A percentile compares a stretch with the other conserved stretches of the same genome.
Conservation (phyloP, 1,140 invertebrate genomes). For the Plodia interpunctella region DNA sequence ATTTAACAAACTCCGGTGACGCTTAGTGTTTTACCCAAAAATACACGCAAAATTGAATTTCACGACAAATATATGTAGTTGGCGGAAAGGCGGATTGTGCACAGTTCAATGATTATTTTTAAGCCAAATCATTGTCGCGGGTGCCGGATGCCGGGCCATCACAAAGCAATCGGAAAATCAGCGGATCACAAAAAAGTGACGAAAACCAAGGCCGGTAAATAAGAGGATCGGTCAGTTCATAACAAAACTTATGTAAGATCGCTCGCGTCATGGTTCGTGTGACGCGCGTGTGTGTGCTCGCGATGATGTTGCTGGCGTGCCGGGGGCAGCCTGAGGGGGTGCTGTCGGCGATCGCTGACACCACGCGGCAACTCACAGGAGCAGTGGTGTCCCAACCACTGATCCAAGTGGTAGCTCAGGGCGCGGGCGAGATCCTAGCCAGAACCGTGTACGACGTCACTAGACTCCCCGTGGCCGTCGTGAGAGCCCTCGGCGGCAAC, state of each 20-base stretch:
- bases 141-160: slow-evolving; percentile 4
- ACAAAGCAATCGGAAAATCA: slow-evolving; percentile 5
- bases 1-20: not conserved
- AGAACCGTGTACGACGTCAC: slow-evolving; percentile 14
- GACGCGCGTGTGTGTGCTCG: not conserved
- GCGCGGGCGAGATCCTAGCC: slow-evolving; percentile 19
- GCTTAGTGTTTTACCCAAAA: not conserved
- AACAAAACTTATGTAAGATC: slow-evolving; percentile 7
- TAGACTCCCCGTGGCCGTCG: slow-evolving; percentile 17
- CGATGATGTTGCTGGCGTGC: not conserved
- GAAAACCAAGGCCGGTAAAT: slow-evolving; percentile 14
- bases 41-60: not conserved
- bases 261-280: slow-evolving; percentile 12
- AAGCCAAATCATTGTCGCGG: not conserved
- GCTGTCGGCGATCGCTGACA: slow-evolving; percentile 13
- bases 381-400: slow-evolving; percentile 19
- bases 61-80: not conserved
- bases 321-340: slow-evolving; percentile 18
- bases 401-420: slow-evolving; percentile 11
- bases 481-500: slow-evolving; percentile 12
- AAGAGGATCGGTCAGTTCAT: slow-evolving; percentile 11
- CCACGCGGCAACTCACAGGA: slow-evolving; percentile 15
- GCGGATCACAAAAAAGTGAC: not conserved
- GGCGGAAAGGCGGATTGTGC: not conserved
- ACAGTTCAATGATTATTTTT: not conserved